Conservation (phyloP, 2,113 vertebrate species). For the Pontoporia blainvillei region DNA sequence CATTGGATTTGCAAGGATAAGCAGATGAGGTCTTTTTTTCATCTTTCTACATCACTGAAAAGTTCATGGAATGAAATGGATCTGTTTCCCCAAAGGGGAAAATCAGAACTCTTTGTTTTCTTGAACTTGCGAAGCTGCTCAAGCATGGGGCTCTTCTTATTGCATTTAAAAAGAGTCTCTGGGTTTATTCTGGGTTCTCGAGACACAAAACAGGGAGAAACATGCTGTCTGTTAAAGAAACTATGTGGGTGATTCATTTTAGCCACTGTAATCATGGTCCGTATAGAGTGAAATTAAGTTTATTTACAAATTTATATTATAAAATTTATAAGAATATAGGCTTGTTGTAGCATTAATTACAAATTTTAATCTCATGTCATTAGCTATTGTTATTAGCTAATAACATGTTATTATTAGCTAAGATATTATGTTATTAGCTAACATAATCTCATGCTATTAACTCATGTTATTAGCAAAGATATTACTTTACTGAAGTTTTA, state of each 20-base stretch:
- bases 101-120: not conserved
- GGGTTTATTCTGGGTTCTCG: not conserved
- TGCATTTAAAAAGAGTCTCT: not conserved
- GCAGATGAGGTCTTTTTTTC: not conserved
- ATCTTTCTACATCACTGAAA: not conserved
- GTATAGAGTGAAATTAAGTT: not conserved
- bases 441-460: not conserved
- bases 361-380: not conserved
- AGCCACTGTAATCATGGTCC: not conserved
- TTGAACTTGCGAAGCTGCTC: not conserved
- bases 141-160: not conserved
- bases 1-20: not conserved
- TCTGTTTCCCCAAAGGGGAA: slow-evolving; percentile 15
- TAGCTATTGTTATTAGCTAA: not conserved
- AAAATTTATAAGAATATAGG: not conserved
- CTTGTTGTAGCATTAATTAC: not conserved
- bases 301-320: not conserved
- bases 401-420: not conserved
- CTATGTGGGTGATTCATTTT: not conserved
- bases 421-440: not conserved
- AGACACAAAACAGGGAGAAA: not conserved
- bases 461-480: not conserved
- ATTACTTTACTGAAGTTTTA: not conserved
- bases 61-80: not conserved
- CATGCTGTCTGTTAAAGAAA: not conserved